phyloP scores from a whole-genome alignment of 2,888 invertebrate species.

The Sarcophaga caerulescens region DNA sequence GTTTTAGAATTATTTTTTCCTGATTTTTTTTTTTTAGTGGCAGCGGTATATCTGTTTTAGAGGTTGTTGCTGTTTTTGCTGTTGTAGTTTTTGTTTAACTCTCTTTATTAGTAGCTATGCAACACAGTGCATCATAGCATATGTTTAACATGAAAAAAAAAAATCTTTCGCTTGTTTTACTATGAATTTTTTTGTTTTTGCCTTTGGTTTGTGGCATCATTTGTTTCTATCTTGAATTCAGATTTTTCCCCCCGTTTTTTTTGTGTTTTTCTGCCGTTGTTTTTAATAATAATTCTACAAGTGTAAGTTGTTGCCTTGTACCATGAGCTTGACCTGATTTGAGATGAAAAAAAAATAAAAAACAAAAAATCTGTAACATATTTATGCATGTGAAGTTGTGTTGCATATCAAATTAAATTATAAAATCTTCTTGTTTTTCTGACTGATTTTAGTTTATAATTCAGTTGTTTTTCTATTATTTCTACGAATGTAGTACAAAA shows the following conservation, averaged over 20 bases:
- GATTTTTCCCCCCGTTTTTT: conserved; percentile 10
- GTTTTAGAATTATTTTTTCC: conserved; percentile 15
- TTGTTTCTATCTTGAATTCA: conserved; percentile 4
- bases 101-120: conserved; percentile 54
- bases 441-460: conserved; percentile 27
- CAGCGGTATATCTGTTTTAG: not conserved
- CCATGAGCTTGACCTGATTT: conserved; percentile 68
- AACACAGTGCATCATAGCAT: conserved; percentile 19
- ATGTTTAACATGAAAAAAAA: conserved; percentile 42
- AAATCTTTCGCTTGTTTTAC: conserved; percentile 39
- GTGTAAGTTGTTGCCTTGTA: conserved; percentile 57
- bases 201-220: conserved; percentile 43
- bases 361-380: conserved; percentile 21
- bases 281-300: conserved; percentile 51
- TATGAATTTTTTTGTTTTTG: not conserved
- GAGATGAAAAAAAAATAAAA: not conserved
- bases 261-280: conserved; percentile 29
- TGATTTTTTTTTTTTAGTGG: not conserved
- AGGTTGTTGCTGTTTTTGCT: not conserved
- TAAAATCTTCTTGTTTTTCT: conserved; percentile 43
- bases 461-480: not conserved
- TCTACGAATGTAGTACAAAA: conserved; percentile 36
- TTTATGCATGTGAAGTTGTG: conserved; percentile 37
- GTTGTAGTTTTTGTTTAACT: conserved; percentile 38
- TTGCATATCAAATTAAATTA: conserved; percentile 61